These are phyloP conservation scores for Anisognathus igniventris DNA, from an alignment of 2,797 vertebrate species.

Conservation along the genomic window DNA sequence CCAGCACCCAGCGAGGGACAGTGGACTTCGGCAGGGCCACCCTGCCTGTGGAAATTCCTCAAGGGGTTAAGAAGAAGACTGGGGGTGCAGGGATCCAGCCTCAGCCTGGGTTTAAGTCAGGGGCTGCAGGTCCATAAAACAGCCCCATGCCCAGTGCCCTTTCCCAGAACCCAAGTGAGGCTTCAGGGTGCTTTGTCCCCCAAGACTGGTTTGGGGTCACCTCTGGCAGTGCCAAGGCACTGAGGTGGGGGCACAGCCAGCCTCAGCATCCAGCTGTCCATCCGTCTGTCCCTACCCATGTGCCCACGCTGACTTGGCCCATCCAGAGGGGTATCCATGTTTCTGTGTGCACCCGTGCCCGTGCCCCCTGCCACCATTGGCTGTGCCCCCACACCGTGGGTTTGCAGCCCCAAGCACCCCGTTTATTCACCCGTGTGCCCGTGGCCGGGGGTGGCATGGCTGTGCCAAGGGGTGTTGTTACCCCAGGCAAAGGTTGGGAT, in stretches of 20 bases:
- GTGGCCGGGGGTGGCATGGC: rapidly evolving
- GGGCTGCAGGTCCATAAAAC: rapidly evolving
- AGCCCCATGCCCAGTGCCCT: neutral
- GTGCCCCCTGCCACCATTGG: rapidly evolving
- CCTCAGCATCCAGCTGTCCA: neutral
- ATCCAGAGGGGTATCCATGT: rapidly evolving
- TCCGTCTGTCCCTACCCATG: rapidly evolving
- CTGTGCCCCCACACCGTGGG: neutral
- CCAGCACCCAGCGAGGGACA: neutral
- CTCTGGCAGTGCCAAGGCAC: neutral
- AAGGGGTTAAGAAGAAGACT: neutral
- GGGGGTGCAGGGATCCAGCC: neutral
- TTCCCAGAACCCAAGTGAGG: too few species aligned
- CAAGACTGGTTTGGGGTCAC: neutral
- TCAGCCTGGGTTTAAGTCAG: neutral
- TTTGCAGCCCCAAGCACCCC: neutral
- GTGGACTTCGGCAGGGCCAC: neutral
- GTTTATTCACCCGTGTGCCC: too few species aligned
- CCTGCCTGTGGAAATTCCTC: too few species aligned
- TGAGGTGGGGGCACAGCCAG: neutral
- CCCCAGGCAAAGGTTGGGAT: neutral
- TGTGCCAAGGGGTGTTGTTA: neutral
- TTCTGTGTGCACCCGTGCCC: rapidly evolving
- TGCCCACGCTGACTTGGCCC: rapidly evolving
- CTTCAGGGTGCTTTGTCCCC: neutral